These are phyloP conservation scores for Menidia beryllina DNA, from an alignment of 2,113 vertebrate genomes.

Conservation along the genomic window DNA sequence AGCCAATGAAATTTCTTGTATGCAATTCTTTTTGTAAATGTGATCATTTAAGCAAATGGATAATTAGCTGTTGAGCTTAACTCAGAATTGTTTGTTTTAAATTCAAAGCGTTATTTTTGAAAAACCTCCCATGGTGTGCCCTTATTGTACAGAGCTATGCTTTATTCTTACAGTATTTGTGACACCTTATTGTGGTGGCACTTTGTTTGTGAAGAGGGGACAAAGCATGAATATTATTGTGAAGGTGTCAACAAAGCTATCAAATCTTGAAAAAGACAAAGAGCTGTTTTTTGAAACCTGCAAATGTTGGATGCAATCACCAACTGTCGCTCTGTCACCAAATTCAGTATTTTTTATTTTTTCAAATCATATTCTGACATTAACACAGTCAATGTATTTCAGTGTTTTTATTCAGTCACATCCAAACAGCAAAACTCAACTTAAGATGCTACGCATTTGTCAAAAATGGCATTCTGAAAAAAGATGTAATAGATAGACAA, in stretches of 20 bases:
- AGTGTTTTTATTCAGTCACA: constrained; percentile 18
- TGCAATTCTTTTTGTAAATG: constrained; percentile 74
- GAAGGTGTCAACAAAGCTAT: constrained; percentile 51
- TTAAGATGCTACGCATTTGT: constrained; percentile 59
- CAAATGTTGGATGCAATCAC: constrained; percentile 39
- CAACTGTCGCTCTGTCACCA: constrained; percentile 38
- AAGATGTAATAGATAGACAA: constrained; percentile 18
- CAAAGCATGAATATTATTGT: constrained; percentile 72
- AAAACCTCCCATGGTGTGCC: constrained; percentile 63
- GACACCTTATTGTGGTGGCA: constrained; percentile 59
- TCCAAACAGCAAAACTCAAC: constrained; percentile 38
- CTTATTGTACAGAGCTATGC: constrained; percentile 65
- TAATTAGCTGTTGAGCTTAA: constrained; percentile 73
- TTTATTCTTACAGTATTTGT: constrained; percentile 73
- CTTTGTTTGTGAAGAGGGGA: constrained; percentile 67
- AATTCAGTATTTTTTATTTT: constrained; percentile 34
- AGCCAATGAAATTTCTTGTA: constrained; percentile 56
- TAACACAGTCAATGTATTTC: constrained; percentile 30
- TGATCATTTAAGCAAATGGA: constrained; percentile 64
- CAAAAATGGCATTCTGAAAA: constrained; percentile 32
- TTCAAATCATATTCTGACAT: constrained; percentile 36
- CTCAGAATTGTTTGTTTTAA: constrained; percentile 16
- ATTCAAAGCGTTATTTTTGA: constrained; percentile 64
- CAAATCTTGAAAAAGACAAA: constrained; percentile 19
- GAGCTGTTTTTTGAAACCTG: constrained; percentile 24